These are phyloP conservation scores for Amblyteles armatorius DNA, from an alignment of 2,888 invertebrate genomes.

Conservation along the genomic window DNA sequence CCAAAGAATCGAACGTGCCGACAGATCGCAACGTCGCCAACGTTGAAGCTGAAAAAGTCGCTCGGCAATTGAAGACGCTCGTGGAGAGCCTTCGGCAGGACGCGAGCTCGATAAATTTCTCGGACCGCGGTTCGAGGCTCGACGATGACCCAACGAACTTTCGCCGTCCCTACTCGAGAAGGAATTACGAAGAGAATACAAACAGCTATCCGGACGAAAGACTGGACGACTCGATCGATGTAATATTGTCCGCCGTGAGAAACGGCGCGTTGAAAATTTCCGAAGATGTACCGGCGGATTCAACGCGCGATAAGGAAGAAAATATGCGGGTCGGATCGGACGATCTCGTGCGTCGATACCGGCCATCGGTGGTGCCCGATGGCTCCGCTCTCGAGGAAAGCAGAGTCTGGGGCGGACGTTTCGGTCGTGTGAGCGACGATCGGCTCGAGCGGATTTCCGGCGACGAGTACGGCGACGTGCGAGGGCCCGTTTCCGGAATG, in stretches of 20 bases:
- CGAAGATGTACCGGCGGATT: not conserved
- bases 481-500: not conserved
- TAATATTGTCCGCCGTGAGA: constrained; percentile 47
- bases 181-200: not conserved
- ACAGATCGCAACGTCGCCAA: not conserved
- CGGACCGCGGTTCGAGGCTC: not conserved
- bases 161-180: not conserved
- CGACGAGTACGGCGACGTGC: not conserved
- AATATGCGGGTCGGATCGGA: constrained; percentile 14
- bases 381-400: not conserved
- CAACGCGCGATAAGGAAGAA: not conserved
- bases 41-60: constrained; percentile 11
- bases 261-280: constrained; percentile 47
- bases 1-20: not conserved
- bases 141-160: not conserved
- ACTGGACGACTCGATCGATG: constrained; percentile 35
- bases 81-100: constrained; percentile 21
- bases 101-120: not conserved
- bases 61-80: constrained; percentile 29
- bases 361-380: not conserved
- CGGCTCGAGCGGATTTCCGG: not conserved
- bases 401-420: not conserved
- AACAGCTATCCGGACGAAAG: not conserved
- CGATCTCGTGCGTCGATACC: not conserved
- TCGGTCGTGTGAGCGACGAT: not conserved